phyloP scores from a whole-genome alignment of 1,140 invertebrate genomes.

The Campoletis sonorensis region DNA sequence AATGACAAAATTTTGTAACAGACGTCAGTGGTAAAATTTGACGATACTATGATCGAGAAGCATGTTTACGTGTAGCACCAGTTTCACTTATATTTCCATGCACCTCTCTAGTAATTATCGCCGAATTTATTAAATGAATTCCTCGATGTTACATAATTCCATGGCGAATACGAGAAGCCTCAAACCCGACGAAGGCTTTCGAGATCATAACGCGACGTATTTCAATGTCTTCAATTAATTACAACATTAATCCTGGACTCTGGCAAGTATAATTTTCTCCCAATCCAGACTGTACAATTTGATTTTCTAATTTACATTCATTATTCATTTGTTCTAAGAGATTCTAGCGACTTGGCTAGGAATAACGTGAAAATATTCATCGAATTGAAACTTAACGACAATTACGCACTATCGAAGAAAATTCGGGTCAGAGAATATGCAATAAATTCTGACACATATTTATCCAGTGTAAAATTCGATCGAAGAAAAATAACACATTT shows the following conservation, averaged over 20 bases:
- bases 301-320: background rate
- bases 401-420: conserved; percentile 16
- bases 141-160: conserved; percentile 20
- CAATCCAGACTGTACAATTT: background rate
- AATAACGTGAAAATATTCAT: conserved; percentile 30
- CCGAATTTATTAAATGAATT: background rate
- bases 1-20: too few species aligned
- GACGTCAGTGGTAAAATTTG: too few species aligned
- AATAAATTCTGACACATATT: background rate
- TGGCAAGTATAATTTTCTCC: background rate
- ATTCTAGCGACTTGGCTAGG: conserved; percentile 28
- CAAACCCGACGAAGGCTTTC: background rate
- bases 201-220: background rate
- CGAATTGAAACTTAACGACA: conserved; percentile 25
- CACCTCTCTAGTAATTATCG: background rate
- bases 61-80: background rate
- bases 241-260: background rate
- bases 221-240: conserved; percentile 3
- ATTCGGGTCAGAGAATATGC: background rate
- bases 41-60: too few species aligned
- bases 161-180: conserved; percentile 10
- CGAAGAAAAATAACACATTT: conserved; percentile 16
- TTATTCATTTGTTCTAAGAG: conserved; percentile 1
- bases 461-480: background rate
- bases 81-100: conserved; percentile 3